These are phyloP conservation scores for Madoqua kirkii DNA, from an alignment of 2,113 vertebrate species.

Conservation along the genomic window DNA sequence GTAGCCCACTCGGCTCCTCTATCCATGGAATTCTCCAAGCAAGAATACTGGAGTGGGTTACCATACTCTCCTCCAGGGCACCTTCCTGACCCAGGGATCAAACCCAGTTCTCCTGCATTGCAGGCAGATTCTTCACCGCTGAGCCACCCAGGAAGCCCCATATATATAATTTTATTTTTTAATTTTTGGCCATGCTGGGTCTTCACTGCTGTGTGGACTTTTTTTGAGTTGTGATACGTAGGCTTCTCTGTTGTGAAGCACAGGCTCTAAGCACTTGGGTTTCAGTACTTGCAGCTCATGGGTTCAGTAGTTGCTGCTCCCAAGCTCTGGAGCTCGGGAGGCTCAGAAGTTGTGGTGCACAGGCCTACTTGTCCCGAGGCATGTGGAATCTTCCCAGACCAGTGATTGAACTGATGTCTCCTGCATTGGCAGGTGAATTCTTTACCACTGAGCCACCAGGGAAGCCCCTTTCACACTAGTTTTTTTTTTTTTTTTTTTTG, in stretches of 20 bases:
- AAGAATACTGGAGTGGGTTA: neutral
- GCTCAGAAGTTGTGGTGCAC: neutral
- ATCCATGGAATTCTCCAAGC: neutral
- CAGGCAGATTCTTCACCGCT: neutral
- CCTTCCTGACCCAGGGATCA: neutral
- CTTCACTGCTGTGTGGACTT: neutral
- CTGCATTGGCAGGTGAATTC: neutral
- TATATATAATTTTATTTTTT: neutral
- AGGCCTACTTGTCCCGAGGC: neutral
- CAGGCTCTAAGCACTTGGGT: neutral
- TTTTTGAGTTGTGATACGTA: neutral
- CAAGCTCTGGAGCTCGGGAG: neutral
- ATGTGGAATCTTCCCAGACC: neutral
- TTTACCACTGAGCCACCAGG: neutral
- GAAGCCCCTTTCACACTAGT: neutral
- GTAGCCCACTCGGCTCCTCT: neutral
- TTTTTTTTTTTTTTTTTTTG: neutral
- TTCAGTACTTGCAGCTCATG: neutral
- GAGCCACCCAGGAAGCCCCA: neutral
- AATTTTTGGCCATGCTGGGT: neutral
- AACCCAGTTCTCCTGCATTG: neutral
- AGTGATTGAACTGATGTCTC: neutral
- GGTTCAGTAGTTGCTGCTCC: accelerated
- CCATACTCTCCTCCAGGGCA: neutral
- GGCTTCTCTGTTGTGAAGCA: neutral